Conservation (phyloP, 2,113 vertebrate genomes). For the Nothocercus nigrocapillus region DNA sequence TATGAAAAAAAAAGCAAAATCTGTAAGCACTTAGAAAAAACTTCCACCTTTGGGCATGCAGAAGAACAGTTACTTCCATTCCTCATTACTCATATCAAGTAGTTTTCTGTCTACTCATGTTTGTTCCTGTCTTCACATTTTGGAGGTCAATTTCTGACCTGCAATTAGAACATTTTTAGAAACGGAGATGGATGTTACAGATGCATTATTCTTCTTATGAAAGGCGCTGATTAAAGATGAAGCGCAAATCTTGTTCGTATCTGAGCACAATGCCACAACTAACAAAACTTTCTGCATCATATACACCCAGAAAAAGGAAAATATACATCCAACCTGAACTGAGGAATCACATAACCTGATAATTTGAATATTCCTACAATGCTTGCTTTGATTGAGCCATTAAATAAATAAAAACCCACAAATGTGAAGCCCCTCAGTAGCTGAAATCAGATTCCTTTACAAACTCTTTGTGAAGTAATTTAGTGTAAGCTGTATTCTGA, state of each 20-base stretch:
- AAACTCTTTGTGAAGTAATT: not conserved
- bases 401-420: not conserved
- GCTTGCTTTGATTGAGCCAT: not conserved
- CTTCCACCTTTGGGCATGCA: not conserved
- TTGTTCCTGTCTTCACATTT: not conserved
- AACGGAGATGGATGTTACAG: not conserved
- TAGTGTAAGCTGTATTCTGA: not conserved
- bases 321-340: not conserved
- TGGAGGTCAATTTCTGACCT: not conserved
- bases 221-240: not conserved
- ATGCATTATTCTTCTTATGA: not conserved
- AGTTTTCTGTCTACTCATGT: not conserved
- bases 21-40: not conserved
- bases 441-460: not conserved
- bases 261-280: not conserved
- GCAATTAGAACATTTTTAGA: not conserved
- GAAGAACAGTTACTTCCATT: not conserved
- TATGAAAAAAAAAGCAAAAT: not conserved
- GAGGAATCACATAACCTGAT: not conserved
- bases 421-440: not conserved
- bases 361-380: not conserved
- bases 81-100: not conserved
- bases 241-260: not conserved
- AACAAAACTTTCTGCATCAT: not conserved
- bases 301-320: not conserved